Base-by-base conservation (phyloP, 2,888 invertebrate genomes). In the Zaprionus obscuricornis region DNA sequence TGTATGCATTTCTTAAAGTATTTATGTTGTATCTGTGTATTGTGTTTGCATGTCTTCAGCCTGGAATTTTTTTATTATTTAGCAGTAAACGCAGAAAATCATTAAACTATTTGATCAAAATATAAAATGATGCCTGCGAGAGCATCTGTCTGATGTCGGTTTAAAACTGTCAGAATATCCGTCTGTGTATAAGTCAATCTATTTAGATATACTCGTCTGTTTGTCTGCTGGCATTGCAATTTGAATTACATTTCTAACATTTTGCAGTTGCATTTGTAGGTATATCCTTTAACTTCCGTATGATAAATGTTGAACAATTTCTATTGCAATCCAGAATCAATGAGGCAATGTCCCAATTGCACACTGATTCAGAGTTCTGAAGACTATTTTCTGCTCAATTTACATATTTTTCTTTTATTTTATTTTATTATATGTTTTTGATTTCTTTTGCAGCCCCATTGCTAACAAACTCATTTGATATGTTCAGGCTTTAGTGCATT, bases 31-130 rank as follows among this genome's bases (percentile, higher is more conserved):
- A 22, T 33, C 20, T 13, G 27, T 47, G 29, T 47, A 4, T 39
- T 34, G 11, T 34, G 14, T 57, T 11, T 52, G 26, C 14, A 26
- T 58, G 55, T 62, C 37, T 49, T 65, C 42, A 45, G 56, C 50
- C 63, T 76, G 67, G 68, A 71, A 78, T 83, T 78, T 77, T 79
- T 79, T 83, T 78, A 83, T 77, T 77, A 74, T 69, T 78, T 77
- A 73, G 75, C 69, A 82, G 82, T 77, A 82, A 77, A 74, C 78
- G 78, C 69, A 78, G 78, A 74, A 72, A 66, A 74, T 77, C 63
- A 74, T 81, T 74, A 57, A 81, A 76, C 67, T 76, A 64, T 78
- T 82, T 77, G 83, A 77, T 77, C 82, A 82, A 77, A 82, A 75
- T 70, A 73, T 70, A 69, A 73, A 58, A 66, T 59, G 82, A 82